phyloP scores from a whole-genome alignment of 2,113 vertebrate species.

The Upupa epops region DNA sequence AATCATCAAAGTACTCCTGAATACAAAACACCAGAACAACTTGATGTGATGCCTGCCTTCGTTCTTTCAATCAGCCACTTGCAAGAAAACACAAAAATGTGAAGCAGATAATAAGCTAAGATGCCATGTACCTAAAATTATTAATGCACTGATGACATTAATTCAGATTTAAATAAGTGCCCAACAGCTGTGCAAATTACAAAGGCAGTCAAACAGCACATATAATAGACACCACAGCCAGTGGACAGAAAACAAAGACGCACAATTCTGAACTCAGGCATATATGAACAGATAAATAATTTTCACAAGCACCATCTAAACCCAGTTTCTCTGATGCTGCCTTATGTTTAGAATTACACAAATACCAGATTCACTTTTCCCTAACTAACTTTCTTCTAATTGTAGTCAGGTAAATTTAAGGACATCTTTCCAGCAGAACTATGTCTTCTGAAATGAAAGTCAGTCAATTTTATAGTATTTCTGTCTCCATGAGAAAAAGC shows the following conservation, averaged over 20 bases:
- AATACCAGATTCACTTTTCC: neutral
- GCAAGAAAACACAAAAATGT: neutral
- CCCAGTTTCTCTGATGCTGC: neutral
- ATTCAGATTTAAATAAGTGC: neutral
- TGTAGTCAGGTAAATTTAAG: neutral
- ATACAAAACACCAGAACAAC: neutral
- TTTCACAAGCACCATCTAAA: neutral
- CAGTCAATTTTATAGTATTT: constrained; percentile 1
- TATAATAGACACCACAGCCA: neutral
- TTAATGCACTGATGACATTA: neutral
- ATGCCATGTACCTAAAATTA: neutral
- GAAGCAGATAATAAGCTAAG: neutral
- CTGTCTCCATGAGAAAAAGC: neutral
- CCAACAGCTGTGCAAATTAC: neutral
- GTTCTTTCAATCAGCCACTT: neutral
- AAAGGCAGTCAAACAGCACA: neutral
- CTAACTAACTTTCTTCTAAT: neutral
- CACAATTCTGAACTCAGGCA: accelerated
- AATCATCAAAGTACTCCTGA: neutral
- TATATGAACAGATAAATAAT: neutral
- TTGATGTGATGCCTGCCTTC: neutral
- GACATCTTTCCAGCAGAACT: neutral
- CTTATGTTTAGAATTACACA: neutral
- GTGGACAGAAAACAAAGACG: neutral
- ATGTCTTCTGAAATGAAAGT: neutral